Evolutionary conservation across 2,888 invertebrate genomes (phyloP).

Genomic region (Folsomia manolachei): DNA sequence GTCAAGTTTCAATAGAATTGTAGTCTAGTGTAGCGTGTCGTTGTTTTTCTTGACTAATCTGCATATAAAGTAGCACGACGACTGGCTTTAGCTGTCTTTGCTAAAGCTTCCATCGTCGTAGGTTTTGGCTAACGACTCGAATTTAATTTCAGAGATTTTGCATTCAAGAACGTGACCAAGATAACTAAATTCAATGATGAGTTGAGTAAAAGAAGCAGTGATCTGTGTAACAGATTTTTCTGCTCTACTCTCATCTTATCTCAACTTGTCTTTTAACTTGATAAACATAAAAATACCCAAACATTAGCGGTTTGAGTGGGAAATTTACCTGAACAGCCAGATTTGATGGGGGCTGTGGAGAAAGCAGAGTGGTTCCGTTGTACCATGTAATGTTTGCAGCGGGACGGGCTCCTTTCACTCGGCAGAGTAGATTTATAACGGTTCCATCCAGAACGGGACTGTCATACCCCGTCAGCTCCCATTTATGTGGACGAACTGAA

Average conservation of each 20-base stretch:
- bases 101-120: not conserved
- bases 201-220: too few species aligned
- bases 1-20: not conserved
- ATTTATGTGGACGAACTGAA: conserved; percentile 76
- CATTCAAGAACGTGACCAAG: not conserved
- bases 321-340: conserved; percentile 52
- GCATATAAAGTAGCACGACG: conserved; percentile 13
- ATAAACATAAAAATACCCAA: too few species aligned
- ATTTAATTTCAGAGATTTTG: conserved; percentile 7
- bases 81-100: not conserved
- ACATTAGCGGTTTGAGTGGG: too few species aligned
- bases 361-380: conserved; percentile 64
- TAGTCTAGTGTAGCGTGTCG: conserved; percentile 10
- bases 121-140: not conserved
- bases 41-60: conserved; percentile 9
- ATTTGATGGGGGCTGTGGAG: conserved; percentile 51
- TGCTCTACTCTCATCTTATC: too few species aligned
- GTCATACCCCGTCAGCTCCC: conserved; percentile 71
- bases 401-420: conserved; percentile 75
- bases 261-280: too few species aligned
- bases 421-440: conserved; percentile 73
- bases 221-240: not conserved
- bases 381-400: conserved; percentile 78
- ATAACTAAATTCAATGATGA: not conserved
- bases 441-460: conserved; percentile 78